Evolutionary conservation across 2,797 vertebrate species (phyloP).

Genomic region (Myotis daubentonii): DNA sequence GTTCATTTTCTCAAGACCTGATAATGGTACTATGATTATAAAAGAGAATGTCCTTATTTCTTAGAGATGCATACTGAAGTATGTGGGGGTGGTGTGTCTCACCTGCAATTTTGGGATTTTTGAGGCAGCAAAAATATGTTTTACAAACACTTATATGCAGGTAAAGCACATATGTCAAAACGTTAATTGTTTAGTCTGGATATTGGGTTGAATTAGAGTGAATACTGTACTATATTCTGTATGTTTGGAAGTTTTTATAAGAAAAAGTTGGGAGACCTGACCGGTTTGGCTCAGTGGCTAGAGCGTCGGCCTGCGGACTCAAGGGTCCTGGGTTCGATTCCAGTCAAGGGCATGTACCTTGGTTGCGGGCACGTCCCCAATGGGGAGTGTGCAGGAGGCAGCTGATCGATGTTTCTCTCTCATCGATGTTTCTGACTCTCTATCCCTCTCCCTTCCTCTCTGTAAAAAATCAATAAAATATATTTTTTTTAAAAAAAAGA

Average conservation of each 20-base stretch:
- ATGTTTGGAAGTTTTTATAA: background rate
- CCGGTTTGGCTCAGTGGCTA: no score
- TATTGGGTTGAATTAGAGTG: background rate
- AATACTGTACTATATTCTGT: background rate
- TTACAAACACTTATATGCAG: background rate
- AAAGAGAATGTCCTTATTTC: background rate
- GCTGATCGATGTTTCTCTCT: no score
- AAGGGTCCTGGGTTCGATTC: no score
- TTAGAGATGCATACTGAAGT: background rate
- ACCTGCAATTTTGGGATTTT: background rate
- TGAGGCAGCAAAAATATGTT: background rate
- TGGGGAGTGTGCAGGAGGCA: no score
- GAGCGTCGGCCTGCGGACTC: no score
- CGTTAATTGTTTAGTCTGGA: background rate
- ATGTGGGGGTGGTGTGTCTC: background rate
- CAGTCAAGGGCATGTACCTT: no score
- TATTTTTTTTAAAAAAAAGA: background rate
- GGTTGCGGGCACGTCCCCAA: no score
- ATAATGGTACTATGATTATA: background rate
- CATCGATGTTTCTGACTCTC: no score
- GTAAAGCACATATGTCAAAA: background rate
- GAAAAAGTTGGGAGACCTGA: background rate
- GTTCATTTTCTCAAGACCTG: background rate
- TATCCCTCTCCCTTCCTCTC: no score
- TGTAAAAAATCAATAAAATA: no score